Conservation (phyloP, 35 echinoderm and acorn worm genomes). For the Acanthaster planci region DNA sequence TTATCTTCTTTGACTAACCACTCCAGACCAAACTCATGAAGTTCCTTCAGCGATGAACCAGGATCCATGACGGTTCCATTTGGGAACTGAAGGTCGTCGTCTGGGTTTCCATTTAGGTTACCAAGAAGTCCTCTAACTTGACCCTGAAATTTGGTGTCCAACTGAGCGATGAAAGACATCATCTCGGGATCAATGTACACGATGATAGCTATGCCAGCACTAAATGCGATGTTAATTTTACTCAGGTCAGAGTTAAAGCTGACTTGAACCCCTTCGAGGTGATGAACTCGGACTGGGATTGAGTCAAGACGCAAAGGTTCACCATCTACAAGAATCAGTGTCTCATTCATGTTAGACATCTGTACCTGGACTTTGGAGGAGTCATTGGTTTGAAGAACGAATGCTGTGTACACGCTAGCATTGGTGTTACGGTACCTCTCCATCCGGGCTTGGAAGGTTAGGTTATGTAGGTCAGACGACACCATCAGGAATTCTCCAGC, state of each 20-base stretch:
- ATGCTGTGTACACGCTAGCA: constrained; percentile 57
- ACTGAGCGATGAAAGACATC: constrained; percentile 62
- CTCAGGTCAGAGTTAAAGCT: constrained; percentile 34
- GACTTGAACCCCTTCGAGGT: constrained; percentile 35
- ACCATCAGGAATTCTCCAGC: constrained; percentile 65
- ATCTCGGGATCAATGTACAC: constrained; percentile 39
- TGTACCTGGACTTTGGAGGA: constrained; percentile 51
- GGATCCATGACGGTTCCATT: constrained; percentile 34
- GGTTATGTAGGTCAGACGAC: constrained; percentile 29
- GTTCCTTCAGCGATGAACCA: constrained; percentile 35
- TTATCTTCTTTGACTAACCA: constrained; percentile 46
- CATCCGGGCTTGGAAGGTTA: constrained; percentile 69
- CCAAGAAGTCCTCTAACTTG: constrained; percentile 57
- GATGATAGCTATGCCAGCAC: constrained; percentile 23
- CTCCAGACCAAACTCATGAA: constrained; percentile 58
- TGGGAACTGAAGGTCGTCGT: constrained; percentile 58
- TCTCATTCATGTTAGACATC: constrained; percentile 23
- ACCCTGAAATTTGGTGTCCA: constrained; percentile 33
- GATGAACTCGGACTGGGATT: constrained; percentile 15
- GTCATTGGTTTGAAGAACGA: constrained; percentile 34
- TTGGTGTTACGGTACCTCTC: constrained; percentile 30
- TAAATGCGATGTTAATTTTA: constrained; percentile 32
- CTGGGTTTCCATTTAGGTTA: constrained; percentile 57
- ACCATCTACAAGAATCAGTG: constrained; percentile 32
- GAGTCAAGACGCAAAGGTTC: constrained; percentile 23